Evolutionary conservation across 2,797 vertebrate species (phyloP).

Genomic region (Holocentrus rufus): DNA sequence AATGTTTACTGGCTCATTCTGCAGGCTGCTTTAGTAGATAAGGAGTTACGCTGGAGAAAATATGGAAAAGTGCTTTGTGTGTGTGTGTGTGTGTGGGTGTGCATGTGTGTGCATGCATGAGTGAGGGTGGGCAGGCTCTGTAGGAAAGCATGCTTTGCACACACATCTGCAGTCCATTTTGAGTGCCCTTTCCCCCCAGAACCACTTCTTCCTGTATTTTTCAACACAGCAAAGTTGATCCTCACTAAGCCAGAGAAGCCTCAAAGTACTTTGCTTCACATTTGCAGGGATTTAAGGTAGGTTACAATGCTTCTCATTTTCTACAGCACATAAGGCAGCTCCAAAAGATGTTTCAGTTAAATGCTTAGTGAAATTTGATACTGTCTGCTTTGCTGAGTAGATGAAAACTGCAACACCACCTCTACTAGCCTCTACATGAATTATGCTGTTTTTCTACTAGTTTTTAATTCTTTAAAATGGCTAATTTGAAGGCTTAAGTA

Average conservation of each 20-base stretch:
- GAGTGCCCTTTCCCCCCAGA: slow-evolving; percentile 3
- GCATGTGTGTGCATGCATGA: neutral
- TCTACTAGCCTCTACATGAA: neutral
- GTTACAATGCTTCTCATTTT: neutral
- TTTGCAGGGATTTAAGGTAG: slow-evolving; percentile 48
- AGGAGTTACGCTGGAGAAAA: no score
- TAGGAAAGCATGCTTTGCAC: no score
- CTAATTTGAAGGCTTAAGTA: neutral
- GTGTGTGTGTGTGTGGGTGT: neutral
- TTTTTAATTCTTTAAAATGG: neutral
- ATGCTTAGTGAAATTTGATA: neutral
- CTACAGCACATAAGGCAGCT: neutral
- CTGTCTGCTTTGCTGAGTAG: neutral
- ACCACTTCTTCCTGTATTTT: slow-evolving; percentile 28
- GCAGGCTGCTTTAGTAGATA: no score
- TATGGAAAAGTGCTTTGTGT: neutral
- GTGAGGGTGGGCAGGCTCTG: neutral
- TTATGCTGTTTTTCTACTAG: neutral
- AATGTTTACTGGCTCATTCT: no score
- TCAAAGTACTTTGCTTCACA: slow-evolving; percentile 29
- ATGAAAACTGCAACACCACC: neutral
- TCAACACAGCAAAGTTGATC: slow-evolving; percentile 31
- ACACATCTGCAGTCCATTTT: slow-evolving; percentile 32
- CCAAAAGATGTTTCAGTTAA: neutral
- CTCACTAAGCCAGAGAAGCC: slow-evolving; percentile 1